Conservation (phyloP, 1,140 invertebrate genomes). For the honey bee (Apis mellifera) region Amel_HAv3.1 CM009937.2:14171001-14171500, state of each 20-base stretch:
- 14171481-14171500: constrained; percentile 42
- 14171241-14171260: background rate
- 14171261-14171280: background rate
- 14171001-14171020: no score
- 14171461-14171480: constrained; percentile 56
- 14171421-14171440: constrained; percentile 22
- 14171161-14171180: no score
- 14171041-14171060: no score
- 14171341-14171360: constrained; percentile 27
- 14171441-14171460: constrained; percentile 21
- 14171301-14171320: background rate
- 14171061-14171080: no score
- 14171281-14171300: background rate
- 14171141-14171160: no score
- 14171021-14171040: no score
- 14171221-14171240: background rate
- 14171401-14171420: constrained; percentile 7
- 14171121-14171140: no score
- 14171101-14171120: no score
- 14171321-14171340: constrained; percentile 48
- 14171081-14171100: no score
- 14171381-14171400: constrained; percentile 6
- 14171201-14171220: no score
- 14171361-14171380: background rate
- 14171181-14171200: no score